Conservation (phyloP, 2,888 invertebrate species). For the Drosophila nr. perissopoda region DNA sequence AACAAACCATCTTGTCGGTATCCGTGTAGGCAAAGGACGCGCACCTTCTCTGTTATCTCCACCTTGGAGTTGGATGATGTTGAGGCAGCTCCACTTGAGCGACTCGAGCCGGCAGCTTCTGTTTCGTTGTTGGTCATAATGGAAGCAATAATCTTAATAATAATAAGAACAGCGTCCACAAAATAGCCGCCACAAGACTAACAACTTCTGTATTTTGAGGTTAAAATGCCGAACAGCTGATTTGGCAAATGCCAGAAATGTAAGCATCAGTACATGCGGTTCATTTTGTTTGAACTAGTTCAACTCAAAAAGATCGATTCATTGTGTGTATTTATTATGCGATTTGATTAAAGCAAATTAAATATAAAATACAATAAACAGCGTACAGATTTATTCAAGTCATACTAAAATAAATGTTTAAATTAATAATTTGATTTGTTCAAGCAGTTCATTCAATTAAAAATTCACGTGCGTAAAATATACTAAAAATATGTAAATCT, state of each 20-base stretch:
- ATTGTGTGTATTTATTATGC: not conserved
- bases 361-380: not conserved
- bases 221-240: slow-evolving; percentile 50
- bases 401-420: not conserved
- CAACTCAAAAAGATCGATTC: not conserved
- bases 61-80: slow-evolving; percentile 37
- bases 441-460: not conserved
- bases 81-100: slow-evolving; percentile 17
- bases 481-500: not conserved
- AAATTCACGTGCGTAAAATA: not conserved
- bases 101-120: slow-evolving; percentile 48
- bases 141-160: not conserved
- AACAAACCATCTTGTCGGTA: slow-evolving; percentile 87
- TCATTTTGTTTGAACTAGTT: slow-evolving; percentile 16
- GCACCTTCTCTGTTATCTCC: slow-evolving; percentile 86
- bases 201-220: slow-evolving; percentile 40
- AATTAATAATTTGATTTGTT: not conserved
- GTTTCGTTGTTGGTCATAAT: slow-evolving; percentile 72
- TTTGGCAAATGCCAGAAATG: slow-evolving; percentile 8
- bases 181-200: slow-evolving; percentile 32
- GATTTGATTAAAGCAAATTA: not conserved
- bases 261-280: not conserved
- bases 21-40: slow-evolving; percentile 92
- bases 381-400: not conserved
- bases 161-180: not conserved